Evolutionary conservation across 2,113 vertebrate genomes (phyloP), one percentile per base, ranked within the genome.

Genomic region (Myiozetetes cayanensis): DNA sequence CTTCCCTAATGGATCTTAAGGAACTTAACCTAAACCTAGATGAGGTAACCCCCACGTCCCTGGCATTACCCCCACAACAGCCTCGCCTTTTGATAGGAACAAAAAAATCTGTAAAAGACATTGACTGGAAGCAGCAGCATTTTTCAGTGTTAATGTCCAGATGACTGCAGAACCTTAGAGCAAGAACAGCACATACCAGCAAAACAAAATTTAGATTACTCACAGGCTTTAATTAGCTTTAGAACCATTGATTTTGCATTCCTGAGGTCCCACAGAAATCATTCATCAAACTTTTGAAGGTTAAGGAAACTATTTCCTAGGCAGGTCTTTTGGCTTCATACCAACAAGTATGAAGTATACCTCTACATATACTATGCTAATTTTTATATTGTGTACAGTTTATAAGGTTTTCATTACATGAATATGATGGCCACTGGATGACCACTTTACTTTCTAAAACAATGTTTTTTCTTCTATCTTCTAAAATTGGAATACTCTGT

Each of bases 1-100:
- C 24, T 58, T 84, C 30, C 28, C 25, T 85, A 15, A 30, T 20
- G 24, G 27, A 80, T 67, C 5, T 56, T 49, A 4, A 11, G 17
- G 31, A 21, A 10, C 11, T 56, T 56, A 56, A 56, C 21, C 44
- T 50, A 12, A 88, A 24, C 16, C 14, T n/a, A 6, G 20, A 17
- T 0, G 18, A 27, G 58, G 14, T 19, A 87, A 27, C 0, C 1
- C 4, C 12, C 5, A 16, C 14, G 8, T n/a, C 2, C 23, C n/a
- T 35, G n/a, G 21, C 3, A 6, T 14, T 43, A 11, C 11, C 33
- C 35, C 7, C 30, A 35, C 35, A 90, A 47, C 9, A 65, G 8
- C 14, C 13, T 17, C 37, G 16, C 10, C 14, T 56, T 47, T 47
- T 15, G 8, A 2, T 6, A 43, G 10, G 31, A 58, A 43, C 5